phyloP scores from a whole-genome alignment of 1,140 invertebrate species.

The Delia radicum region DNA sequence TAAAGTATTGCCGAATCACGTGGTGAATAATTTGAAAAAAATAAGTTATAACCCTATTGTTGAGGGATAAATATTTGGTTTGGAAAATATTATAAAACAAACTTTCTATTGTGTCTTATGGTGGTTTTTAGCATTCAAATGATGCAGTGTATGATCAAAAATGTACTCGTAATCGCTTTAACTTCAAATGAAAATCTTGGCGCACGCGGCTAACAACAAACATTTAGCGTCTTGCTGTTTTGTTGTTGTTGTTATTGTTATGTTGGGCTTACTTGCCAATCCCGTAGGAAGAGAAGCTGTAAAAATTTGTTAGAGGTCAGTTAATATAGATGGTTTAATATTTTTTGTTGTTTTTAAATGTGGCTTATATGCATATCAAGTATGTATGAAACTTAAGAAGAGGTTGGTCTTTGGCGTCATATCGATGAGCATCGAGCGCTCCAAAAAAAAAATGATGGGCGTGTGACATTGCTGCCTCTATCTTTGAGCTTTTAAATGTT shows the following conservation, averaged over 20 bases:
- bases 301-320: conserved; percentile 8
- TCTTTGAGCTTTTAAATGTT: conserved; percentile 1
- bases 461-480: conserved; percentile 18
- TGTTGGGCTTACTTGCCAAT: neutral
- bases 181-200: conserved; percentile 19
- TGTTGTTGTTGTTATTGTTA: neutral
- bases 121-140: no score
- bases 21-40: no score
- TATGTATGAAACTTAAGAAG: neutral
- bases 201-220: conserved; percentile 19
- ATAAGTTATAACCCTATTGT: no score
- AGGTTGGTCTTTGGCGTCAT: conserved; percentile 15
- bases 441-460: conserved; percentile 14
- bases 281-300: conserved; percentile 11
- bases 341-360: no score
- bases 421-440: conserved; percentile 14
- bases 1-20: no score
- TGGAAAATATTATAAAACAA: no score
- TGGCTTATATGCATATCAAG: neutral
- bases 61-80: no score
- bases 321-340: neutral
- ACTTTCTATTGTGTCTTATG: no score
- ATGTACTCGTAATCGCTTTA: conserved; percentile 6
- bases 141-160: no score
- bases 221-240: neutral